Percentiles rank a stretch among this genome's conserved stretches.
Evolutionary conservation across 2,113 vertebrate genomes (phyloP).

Genomic region (Hiodon alosoides): DNA sequence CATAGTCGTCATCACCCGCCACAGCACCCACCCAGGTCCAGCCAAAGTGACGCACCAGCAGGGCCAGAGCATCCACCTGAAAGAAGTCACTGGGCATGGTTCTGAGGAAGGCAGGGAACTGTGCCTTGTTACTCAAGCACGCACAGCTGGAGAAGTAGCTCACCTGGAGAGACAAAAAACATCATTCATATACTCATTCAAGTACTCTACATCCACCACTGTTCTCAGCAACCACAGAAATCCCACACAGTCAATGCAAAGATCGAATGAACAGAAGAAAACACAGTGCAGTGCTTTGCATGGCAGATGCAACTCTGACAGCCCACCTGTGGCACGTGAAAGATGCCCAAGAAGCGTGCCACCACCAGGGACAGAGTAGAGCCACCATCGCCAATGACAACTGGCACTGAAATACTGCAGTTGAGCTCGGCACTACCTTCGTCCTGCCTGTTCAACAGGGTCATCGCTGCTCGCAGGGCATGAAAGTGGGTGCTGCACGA

Average conservation of each 20-base stretch:
- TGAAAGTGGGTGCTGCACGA: slow-evolving; percentile 61
- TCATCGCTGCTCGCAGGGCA: slow-evolving; percentile 57
- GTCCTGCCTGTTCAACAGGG: slow-evolving; percentile 46
- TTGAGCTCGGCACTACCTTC: slow-evolving; percentile 9
- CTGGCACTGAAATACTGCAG: slow-evolving; percentile 47
- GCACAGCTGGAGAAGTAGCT: slow-evolving; percentile 74
- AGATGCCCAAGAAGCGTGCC: slow-evolving; percentile 60
- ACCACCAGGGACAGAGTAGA: slow-evolving; percentile 70
- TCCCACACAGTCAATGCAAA: neutral
- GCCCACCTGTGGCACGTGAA: slow-evolving; percentile 64
- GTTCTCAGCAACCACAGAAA: neutral
- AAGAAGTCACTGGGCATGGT: slow-evolving; percentile 72
- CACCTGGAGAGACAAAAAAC: slow-evolving; percentile 43
- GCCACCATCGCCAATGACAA: slow-evolving; percentile 67
- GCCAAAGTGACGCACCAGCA: slow-evolving; percentile 65
- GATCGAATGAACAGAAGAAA: no score
- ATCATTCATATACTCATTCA: neutral
- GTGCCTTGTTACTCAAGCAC: slow-evolving; percentile 64
- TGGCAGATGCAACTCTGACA: neutral
- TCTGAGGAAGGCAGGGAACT: slow-evolving; percentile 67
- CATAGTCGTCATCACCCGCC: slow-evolving; percentile 68
- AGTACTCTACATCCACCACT: neutral
- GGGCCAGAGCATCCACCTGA: slow-evolving; percentile 64
- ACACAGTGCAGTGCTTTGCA: neutral
- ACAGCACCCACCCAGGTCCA: slow-evolving; percentile 71